Percentiles rank a stretch among this genome's conserved stretches.
Conservation (phyloP, 2,113 vertebrate species). For the Axis porcinus region DNA sequence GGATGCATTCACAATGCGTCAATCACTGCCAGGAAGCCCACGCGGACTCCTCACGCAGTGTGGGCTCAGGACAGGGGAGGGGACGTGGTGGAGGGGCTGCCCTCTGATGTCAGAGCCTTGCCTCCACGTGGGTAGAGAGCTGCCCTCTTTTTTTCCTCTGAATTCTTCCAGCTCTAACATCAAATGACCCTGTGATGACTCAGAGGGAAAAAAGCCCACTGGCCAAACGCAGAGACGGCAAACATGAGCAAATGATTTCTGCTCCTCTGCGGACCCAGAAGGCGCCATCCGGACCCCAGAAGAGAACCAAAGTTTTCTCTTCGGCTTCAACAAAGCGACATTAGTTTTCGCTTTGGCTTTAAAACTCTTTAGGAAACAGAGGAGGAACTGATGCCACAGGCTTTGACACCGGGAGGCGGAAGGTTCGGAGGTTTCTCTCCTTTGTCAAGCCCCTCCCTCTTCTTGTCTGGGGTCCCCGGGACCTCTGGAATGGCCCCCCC, state of each 20-base stretch:
- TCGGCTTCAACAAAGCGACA: background rate
- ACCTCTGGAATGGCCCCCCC: background rate
- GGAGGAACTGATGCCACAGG: background rate
- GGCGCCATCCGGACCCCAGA: background rate
- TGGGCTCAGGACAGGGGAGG: background rate
- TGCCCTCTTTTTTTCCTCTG: background rate
- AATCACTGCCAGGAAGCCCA: slow-evolving; percentile 52
- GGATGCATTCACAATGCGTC: slow-evolving; percentile 20
- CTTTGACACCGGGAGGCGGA: background rate
- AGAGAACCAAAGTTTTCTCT: background rate
- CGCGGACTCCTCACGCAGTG: background rate
- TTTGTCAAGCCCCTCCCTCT: background rate
- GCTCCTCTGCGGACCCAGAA: background rate
- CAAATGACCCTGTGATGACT: background rate
- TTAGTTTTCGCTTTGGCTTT: background rate
- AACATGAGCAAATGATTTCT: background rate
- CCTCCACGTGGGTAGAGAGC: background rate
- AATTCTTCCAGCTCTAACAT: background rate
- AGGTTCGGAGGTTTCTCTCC: background rate
- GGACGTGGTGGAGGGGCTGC: background rate
- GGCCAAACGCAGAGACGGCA: background rate
- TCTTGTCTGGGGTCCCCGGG: background rate
- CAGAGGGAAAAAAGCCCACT: background rate
- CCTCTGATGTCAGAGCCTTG: background rate
- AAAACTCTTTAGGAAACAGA: background rate